phyloP scores from a whole-genome alignment of 1,140 invertebrate species.

The Anoplolepis gracilipes region DNA sequence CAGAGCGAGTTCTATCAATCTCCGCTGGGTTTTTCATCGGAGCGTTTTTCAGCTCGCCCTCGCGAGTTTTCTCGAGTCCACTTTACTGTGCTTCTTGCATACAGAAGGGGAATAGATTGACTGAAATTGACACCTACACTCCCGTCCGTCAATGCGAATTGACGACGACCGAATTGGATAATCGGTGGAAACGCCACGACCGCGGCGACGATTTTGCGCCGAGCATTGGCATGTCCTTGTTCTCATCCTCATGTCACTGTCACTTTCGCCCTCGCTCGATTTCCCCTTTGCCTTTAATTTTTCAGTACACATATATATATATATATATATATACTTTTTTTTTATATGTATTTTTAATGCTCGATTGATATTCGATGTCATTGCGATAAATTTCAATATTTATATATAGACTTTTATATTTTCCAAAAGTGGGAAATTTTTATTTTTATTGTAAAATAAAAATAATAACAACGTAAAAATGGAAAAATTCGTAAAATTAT shows the following conservation, averaged over 20 bases:
- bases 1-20: conserved; percentile 28
- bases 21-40: conserved; percentile 43
- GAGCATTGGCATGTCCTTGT: not conserved
- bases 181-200: conserved; percentile 73
- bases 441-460: not conserved
- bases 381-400: not conserved
- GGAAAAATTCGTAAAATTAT: conserved; percentile 3
- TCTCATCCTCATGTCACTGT: not conserved
- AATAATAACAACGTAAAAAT: conserved; percentile 1
- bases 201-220: conserved; percentile 8
- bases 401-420: not conserved
- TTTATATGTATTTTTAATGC: not conserved
- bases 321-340: no score
- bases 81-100: conserved; percentile 28
- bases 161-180: conserved; percentile 81
- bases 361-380: not conserved
- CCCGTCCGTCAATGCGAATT: conserved; percentile 77
- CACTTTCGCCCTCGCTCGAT: conserved; percentile 4
- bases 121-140: conserved; percentile 79
- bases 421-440: not conserved
- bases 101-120: conserved; percentile 75
- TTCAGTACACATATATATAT: not conserved
- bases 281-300: not conserved
- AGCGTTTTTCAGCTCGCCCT: no score
- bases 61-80: conserved; percentile 56